Evolutionary conservation across 2,888 invertebrate genomes (phyloP), one percentile per base, ranked within the genome.

Genomic region (Drosophila nigritarsus): DNA sequence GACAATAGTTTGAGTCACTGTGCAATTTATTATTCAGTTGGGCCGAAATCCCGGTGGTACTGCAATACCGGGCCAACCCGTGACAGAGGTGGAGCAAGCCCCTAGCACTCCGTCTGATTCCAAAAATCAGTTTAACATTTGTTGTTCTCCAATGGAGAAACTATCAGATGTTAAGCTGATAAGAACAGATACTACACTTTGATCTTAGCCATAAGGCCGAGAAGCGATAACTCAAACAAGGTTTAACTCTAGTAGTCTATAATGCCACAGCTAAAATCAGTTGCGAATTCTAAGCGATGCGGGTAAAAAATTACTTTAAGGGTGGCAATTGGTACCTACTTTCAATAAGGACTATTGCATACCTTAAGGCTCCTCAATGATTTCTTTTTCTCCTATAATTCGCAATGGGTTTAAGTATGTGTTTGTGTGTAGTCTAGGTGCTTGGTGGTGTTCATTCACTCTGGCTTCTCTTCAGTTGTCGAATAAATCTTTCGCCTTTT

Each of bases 131-230:
- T 94, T 94, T 94, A 94, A 94, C 94, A 94, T 93, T 92, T 93
- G 93, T 94, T 93, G 94, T 93, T 92, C 93, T 93, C 93, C 93
- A 92, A 91, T 94, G 94, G 93, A 92, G 93, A 91, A 92, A 93
- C 93, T 95, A 95, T 95, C 94, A 95, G 95, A 95, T 95, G 95
- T 95, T 95, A 95, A 95, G 95, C 95, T 95, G 94, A 95, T 95
- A 95, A 95, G 95, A 95, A 95, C 95, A 95, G 95, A 95, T 95
- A 94, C 94, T 94, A 94, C 94, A 94, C 94, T 94, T 94, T 94
- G 94, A 94, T 94, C 94, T 94, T 94, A 94, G 94, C 94, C 94
- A 93, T 92, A 92, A 93, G 93, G 93, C 93, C 93, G 94, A 94
- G 93, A 94, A 83, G 83, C 83, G 83, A 85, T 83, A 83, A 82